A percentile compares a stretch with the other conserved stretches of the same genome.
Evolutionary conservation across 2,113 vertebrate species (phyloP).

Genomic region (Chrysochloris asiatica): DNA sequence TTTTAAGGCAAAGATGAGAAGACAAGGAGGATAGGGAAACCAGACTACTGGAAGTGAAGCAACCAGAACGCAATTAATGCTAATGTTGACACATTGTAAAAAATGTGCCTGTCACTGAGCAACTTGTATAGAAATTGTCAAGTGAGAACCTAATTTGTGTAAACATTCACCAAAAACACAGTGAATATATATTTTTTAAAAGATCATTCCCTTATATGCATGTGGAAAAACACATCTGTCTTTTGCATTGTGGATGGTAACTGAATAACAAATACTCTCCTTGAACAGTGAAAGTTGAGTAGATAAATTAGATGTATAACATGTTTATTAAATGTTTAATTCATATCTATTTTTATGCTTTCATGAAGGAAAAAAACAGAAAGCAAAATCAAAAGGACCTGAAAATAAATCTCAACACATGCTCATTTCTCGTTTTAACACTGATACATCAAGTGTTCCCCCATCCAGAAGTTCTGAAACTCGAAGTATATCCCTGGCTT

Average conservation of each 20-base stretch:
- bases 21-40: neutral
- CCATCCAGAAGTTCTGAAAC: conserved; percentile 84
- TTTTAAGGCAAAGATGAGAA: neutral
- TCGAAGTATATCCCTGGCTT: conserved; percentile 75
- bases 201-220: neutral
- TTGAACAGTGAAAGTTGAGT: conserved; percentile 27
- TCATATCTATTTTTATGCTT: conserved; percentile 4
- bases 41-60: neutral
- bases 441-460: conserved; percentile 72
- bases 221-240: neutral
- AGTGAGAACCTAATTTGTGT: neutral
- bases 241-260: no score
- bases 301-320: neutral
- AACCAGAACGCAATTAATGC: neutral
- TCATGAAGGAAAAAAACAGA: conserved; percentile 72
- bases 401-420: conserved; percentile 72
- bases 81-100: neutral
- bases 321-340: neutral
- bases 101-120: neutral
- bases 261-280: neutral
- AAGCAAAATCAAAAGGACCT: conserved; percentile 73
- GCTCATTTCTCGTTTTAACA: conserved; percentile 46
- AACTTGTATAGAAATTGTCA: neutral
- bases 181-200: neutral
- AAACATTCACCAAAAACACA: neutral